Evolutionary conservation across 1,140 invertebrate genomes (phyloP).

Genomic region (Calosoma granatense): DNA sequence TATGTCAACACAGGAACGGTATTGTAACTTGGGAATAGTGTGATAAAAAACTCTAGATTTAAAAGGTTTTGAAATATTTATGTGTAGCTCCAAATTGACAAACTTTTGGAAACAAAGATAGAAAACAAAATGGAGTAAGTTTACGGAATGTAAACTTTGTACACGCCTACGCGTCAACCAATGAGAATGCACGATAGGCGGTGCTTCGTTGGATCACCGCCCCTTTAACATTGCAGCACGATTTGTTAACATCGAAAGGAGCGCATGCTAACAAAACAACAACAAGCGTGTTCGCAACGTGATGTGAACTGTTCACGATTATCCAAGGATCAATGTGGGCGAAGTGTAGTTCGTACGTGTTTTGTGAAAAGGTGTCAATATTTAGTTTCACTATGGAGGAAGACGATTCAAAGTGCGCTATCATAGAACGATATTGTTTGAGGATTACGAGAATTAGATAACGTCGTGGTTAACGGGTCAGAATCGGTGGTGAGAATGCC

Average conservation of each 20-base stretch:
- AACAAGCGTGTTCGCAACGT: background rate
- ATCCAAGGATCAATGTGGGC: background rate
- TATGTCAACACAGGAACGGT: no score
- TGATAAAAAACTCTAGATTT: no score
- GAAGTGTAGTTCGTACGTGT: background rate
- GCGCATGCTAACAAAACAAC: background rate
- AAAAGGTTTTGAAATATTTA: no score
- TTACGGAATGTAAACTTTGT: background rate
- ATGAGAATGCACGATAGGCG: background rate
- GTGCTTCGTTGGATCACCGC: background rate
- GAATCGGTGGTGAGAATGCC: slow-evolving; percentile 58
- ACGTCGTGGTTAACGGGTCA: no score
- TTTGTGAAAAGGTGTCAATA: no score
- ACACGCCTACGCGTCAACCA: background rate
- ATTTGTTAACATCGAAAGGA: no score
- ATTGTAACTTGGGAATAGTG: no score
- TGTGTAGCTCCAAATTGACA: background rate
- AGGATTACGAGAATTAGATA: no score
- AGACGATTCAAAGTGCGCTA: background rate
- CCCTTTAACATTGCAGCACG: background rate
- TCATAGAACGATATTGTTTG: no score
- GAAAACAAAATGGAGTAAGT: background rate
- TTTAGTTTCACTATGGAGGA: background rate
- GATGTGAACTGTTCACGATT: background rate
- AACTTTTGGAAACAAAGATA: background rate